Percentiles rank a stretch among this genome's conserved stretches.
Conservation (phyloP, 2,113 vertebrate genomes). For the Proteles cristata region DNA sequence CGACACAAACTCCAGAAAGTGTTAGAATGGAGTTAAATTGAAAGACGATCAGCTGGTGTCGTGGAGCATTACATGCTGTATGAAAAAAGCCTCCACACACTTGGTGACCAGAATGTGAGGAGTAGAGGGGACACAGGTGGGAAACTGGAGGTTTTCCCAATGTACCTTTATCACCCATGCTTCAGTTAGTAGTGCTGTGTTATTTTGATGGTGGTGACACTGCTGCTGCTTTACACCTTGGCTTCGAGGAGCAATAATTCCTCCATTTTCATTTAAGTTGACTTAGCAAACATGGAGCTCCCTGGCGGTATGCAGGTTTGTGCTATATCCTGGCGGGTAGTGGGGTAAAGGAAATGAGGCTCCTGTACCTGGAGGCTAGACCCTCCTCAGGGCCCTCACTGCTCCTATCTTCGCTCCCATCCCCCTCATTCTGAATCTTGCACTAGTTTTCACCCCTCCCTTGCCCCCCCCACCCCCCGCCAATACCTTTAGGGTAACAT, state of each 20-base stretch:
- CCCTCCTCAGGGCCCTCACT: not conserved
- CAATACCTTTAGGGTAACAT: not conserved
- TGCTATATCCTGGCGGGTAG: not conserved
- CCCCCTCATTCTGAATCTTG: not conserved
- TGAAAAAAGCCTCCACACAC: not conserved
- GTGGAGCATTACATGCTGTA: not conserved
- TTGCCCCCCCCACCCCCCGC: not conserved
- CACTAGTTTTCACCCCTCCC: not conserved
- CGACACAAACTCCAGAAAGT: not conserved
- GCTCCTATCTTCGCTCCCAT: not conserved
- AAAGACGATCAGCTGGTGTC: not conserved
- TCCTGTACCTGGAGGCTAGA: not conserved
- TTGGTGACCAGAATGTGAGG: not conserved
- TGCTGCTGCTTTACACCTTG: not conserved
- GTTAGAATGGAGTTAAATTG: not conserved
- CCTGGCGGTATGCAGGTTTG: not conserved
- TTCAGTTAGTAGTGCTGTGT: not conserved
- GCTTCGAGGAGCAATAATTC: not conserved
- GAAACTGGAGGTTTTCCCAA: not conserved
- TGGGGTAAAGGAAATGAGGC: not conserved
- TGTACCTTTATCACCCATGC: not conserved
- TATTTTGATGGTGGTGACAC: not conserved
- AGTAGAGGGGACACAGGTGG: not conserved
- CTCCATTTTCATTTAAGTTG: not conserved
- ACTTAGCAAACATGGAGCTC: not conserved